These are phyloP conservation scores for Pheosia gnoma DNA, from an alignment of 2,888 invertebrate genomes.

Conservation along the genomic window DNA sequence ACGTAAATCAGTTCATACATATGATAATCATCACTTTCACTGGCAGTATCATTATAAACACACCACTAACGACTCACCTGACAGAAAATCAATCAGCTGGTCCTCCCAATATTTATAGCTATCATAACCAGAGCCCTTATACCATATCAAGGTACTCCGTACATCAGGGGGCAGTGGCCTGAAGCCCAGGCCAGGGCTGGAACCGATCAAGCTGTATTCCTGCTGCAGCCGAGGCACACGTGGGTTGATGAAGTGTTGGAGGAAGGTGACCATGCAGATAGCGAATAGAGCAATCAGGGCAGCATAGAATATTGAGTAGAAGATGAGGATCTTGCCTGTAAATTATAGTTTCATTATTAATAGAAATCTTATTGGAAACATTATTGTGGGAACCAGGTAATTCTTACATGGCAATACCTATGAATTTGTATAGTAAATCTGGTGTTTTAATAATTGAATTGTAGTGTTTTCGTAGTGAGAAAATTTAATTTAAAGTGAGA, in stretches of 20 bases:
- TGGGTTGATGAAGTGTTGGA: constrained; percentile 94
- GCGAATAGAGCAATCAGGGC: constrained; percentile 94
- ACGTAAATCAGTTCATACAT: too few species aligned
- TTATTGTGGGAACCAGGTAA: too few species aligned
- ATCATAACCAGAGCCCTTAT: constrained; percentile 90
- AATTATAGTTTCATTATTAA: constrained; percentile 23
- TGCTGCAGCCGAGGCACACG: constrained; percentile 94
- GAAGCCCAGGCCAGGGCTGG: constrained; percentile 98
- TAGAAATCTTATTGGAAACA: too few species aligned
- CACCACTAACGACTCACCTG: constrained; percentile 83
- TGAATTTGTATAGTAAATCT: too few species aligned
- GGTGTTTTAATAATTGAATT: too few species aligned
- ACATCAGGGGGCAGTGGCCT: constrained; percentile 96
- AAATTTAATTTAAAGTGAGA: too few species aligned
- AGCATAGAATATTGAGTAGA: constrained; percentile 96
- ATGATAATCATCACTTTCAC: too few species aligned
- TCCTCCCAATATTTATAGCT: constrained; percentile 93
- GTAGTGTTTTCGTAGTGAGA: too few species aligned
- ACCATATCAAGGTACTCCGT: constrained; percentile 97
- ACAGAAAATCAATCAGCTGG: constrained; percentile 89
- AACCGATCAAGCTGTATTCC: constrained; percentile 93
- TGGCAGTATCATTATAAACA: too few species aligned
- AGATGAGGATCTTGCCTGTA: constrained; percentile 95
- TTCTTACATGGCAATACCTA: too few species aligned
- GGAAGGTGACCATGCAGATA: constrained; percentile 96